phyloP scores from a whole-genome alignment of 2,888 invertebrate species.

The Pollenia amentaria region DNA sequence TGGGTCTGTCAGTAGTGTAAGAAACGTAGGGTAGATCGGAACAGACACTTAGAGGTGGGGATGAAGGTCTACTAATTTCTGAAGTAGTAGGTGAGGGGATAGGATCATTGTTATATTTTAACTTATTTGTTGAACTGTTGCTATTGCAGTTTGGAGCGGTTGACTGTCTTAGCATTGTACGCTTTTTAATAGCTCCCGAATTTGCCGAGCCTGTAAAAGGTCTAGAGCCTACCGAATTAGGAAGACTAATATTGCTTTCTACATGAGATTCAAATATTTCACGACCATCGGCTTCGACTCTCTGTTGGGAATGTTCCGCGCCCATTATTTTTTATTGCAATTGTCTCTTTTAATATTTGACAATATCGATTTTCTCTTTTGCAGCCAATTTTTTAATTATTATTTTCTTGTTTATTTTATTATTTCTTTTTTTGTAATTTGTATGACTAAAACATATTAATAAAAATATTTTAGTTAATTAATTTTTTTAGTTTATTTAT shows the following conservation, averaged over 20 bases:
- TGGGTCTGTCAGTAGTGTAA: constrained; percentile 95
- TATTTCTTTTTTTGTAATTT: too few relatives aligned
- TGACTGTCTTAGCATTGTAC: constrained; percentile 75
- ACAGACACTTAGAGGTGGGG: constrained; percentile 94
- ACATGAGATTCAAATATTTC: constrained; percentile 79
- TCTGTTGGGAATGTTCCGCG: constrained; percentile 87
- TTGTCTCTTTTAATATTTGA: constrained; percentile 5
- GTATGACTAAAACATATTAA: too few relatives aligned
- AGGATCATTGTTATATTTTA: constrained; percentile 63
- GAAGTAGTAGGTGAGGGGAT: constrained; percentile 79
- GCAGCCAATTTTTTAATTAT: neutral
- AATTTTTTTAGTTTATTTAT: neutral
- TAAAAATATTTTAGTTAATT: too few relatives aligned
- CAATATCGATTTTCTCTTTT: constrained; percentile 45
- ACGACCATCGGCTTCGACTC: constrained; percentile 79
- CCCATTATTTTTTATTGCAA: constrained; percentile 84
- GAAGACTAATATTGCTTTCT: constrained; percentile 29
- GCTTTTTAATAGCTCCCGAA: constrained; percentile 76
- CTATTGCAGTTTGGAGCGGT: constrained; percentile 56
- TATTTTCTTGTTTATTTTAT: neutral
- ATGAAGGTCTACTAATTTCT: constrained; percentile 87
- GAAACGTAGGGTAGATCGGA: constrained; percentile 96
- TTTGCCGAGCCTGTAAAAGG: constrained; percentile 7
- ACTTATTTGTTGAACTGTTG: constrained; percentile 70
- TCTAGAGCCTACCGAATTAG: constrained; percentile 3